Evolutionary conservation across 1,140 invertebrate genomes (phyloP).

Genomic region (Cydia splendana): DNA sequence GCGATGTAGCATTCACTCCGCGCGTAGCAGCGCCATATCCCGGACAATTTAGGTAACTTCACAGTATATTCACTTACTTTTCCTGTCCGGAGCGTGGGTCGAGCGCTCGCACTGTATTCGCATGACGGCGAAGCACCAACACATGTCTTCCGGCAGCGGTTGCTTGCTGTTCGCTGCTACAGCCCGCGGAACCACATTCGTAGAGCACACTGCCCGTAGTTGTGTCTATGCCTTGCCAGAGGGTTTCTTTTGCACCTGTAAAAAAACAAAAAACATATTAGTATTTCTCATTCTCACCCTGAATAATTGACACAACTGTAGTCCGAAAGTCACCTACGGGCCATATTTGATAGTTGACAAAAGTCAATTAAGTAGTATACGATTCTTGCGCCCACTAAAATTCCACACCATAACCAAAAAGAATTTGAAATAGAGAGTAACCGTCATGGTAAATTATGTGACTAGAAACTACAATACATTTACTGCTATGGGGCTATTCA

Average conservation of each 20-base stretch:
- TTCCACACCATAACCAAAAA: too few species aligned
- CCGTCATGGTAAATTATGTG: too few species aligned
- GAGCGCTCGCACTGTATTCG: slow-evolving; percentile 49
- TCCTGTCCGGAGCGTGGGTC: too few species aligned
- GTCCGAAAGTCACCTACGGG: too few species aligned
- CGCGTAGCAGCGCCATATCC: background rate
- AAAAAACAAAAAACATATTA: slow-evolving; percentile 23
- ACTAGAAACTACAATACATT: too few species aligned
- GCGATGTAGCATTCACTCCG: slow-evolving; percentile 52
- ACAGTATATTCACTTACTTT: slow-evolving; percentile 90
- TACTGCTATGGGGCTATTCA: too few species aligned
- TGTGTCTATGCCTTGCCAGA: slow-evolving; percentile 87
- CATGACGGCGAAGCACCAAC: slow-evolving; percentile 89
- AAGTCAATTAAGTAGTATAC: too few species aligned
- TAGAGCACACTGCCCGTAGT: slow-evolving; percentile 88
- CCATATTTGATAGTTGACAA: too few species aligned
- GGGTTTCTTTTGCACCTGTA: slow-evolving; percentile 83
- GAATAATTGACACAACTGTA: too few species aligned
- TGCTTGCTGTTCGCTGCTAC: slow-evolving; percentile 72
- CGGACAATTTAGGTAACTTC: background rate
- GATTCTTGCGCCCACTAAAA: too few species aligned
- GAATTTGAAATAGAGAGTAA: too few species aligned
- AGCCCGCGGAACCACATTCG: slow-evolving; percentile 88
- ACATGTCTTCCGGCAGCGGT: slow-evolving; percentile 82
- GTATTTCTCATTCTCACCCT: background rate